Conservation (phyloP, 1,140 invertebrate genomes). For the Magallana ariakensis region DNA sequence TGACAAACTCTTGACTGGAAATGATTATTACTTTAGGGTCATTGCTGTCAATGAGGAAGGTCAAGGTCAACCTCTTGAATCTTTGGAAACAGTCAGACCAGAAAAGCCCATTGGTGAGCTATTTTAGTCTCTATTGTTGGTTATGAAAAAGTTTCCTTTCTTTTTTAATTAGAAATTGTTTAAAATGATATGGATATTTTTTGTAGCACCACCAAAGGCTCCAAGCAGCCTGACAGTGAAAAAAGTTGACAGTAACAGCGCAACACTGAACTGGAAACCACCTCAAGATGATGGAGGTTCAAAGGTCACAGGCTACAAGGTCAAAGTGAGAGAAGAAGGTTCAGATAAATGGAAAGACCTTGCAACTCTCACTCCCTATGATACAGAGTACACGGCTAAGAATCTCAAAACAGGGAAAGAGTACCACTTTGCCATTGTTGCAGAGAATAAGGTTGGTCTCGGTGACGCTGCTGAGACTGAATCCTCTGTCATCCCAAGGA, state of each 20-base stretch:
- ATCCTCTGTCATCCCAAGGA: constrained; percentile 84
- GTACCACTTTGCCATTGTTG: constrained; percentile 97
- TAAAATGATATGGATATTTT: neutral
- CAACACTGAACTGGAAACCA: constrained; percentile 92
- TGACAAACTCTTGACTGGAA: constrained; percentile 89
- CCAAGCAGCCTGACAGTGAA: constrained; percentile 86
- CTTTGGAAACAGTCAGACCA: constrained; percentile 87
- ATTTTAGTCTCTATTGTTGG: neutral
- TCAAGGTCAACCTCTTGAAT: constrained; percentile 94
- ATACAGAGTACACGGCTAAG: constrained; percentile 89
- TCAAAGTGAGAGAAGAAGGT: constrained; percentile 91
- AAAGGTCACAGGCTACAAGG: constrained; percentile 96
- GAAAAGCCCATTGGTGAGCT: neutral
- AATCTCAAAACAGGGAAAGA: constrained; percentile 94
- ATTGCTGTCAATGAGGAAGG: constrained; percentile 96
- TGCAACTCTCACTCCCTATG: constrained; percentile 90
- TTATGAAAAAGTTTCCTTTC: neutral
- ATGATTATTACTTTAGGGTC: constrained; percentile 96
- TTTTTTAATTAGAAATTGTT: constrained; percentile 84
- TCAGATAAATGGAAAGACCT: constrained; percentile 89
- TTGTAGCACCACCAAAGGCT: constrained; percentile 89
- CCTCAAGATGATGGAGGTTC: constrained; percentile 92
- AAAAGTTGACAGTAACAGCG: constrained; percentile 95
- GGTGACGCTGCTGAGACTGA: constrained; percentile 95
- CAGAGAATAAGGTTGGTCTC: constrained; percentile 95